Percentiles rank a stretch among this genome's conserved stretches.
phyloP scores from a whole-genome alignment of 2,113 vertebrate genomes.

The Lepisosteus oculatus region DNA sequence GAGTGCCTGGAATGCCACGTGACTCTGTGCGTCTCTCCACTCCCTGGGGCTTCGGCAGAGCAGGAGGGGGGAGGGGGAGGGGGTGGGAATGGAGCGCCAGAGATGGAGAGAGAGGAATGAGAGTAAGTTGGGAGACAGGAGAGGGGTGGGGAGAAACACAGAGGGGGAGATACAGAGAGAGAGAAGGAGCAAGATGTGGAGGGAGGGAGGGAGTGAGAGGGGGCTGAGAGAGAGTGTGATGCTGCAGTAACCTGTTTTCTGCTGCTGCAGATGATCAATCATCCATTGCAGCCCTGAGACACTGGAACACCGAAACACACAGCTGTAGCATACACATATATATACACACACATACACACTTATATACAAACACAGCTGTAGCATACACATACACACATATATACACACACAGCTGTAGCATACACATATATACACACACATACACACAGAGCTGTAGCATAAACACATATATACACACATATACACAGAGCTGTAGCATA shows the following conservation, averaged over 20 bases:
- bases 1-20: conserved; percentile 31
- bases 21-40: conserved; percentile 33
- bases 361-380: too few relatives aligned
- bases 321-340: too few relatives aligned
- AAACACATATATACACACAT: too few relatives aligned
- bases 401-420: too few relatives aligned
- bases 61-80: conserved; percentile 27
- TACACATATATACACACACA: too few relatives aligned
- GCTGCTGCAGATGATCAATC: conserved; percentile 58
- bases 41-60: conserved; percentile 43
- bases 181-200: conserved; percentile 23
- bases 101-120: not conserved
- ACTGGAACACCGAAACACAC: conserved; percentile 26
- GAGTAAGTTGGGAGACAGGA: conserved; percentile 23
- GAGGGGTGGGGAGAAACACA: not conserved
- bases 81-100: not conserved
- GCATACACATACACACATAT: too few relatives aligned
- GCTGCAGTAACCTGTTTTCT: conserved; percentile 67
- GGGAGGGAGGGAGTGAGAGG: conserved; percentile 13
- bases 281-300: conserved; percentile 47
- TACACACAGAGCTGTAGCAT: too few relatives aligned
- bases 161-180: not conserved
- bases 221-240: conserved; percentile 3
- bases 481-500: too few relatives aligned
- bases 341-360: too few relatives aligned